Evolutionary conservation across 2,113 vertebrate species (phyloP).

Genomic region (Lates calcarifer): DNA sequence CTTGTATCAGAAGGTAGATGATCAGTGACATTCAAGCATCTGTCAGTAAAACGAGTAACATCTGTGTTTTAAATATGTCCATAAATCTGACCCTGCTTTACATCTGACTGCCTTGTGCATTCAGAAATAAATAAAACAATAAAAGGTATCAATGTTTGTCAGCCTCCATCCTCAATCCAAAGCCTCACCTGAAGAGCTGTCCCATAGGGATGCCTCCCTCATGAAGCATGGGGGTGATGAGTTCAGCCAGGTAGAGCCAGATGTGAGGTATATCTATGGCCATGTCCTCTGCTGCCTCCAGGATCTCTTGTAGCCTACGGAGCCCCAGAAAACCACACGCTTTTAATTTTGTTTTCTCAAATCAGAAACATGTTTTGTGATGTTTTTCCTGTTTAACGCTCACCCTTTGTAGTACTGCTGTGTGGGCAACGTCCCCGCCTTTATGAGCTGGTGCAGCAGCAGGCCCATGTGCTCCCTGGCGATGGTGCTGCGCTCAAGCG

Average conservation of each 20-base stretch:
- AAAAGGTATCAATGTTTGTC: background rate
- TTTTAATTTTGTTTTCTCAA: background rate
- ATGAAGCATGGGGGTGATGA: constrained; percentile 92
- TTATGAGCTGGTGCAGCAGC: constrained; percentile 90
- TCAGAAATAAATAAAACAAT: too few relatives aligned
- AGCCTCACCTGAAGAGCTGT: constrained; percentile 90
- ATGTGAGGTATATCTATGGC: constrained; percentile 98
- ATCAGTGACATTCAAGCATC: background rate
- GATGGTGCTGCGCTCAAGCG: constrained; percentile 93
- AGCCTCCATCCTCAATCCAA: background rate
- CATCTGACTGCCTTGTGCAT: background rate
- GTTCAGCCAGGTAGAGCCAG: constrained; percentile 96
- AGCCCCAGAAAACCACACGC: background rate
- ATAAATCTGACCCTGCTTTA: background rate
- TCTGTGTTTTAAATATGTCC: background rate
- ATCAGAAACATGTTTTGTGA: too few relatives aligned
- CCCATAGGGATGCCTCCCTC: constrained; percentile 95
- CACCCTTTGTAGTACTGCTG: constrained; percentile 96
- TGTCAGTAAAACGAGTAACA: background rate
- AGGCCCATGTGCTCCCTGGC: constrained; percentile 91
- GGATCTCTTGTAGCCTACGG: constrained; percentile 92
- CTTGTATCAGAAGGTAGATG: background rate
- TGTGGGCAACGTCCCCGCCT: constrained; percentile 83
- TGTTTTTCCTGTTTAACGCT: constrained; percentile 37
- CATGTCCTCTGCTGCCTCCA: constrained; percentile 94